Evolutionary conservation across 2,797 vertebrate genomes (phyloP), one percentile per base, ranked within the genome.

Genomic region (Acomys russatus): DNA sequence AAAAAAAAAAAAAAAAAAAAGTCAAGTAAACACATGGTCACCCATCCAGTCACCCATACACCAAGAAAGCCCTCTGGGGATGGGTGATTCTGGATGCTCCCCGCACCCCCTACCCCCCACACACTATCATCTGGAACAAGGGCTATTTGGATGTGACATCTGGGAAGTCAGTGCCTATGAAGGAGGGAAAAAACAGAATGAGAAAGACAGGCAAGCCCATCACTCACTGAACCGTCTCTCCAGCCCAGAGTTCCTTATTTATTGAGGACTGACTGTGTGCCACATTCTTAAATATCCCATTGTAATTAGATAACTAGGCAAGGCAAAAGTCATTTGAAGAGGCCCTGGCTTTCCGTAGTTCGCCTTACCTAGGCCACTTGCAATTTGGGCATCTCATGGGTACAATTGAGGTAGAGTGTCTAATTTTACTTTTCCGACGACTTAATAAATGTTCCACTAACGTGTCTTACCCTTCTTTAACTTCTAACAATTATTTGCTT

Each of bases 41-140:
- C 90, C 73, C 97, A 97, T 97, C 97, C 96, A 93, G 96, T 97
- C 97, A 97, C 64, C 95, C 96, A 96, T 92, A 92, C 38, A 77
- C 28, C 74, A 91, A 97, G 88, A 96, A 92, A 94, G 71, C 4
- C 68, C 88, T 95, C 95, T 82, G 89, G 51, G 92, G 80, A 82
- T 92, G 88, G 92, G 59, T 88, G 66, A 94, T 85, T 89, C 77
- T 35, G n/a, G 33, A 9, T 88, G 38, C 66, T 35, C 54, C 74
- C 56, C 44, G 44, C 44, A 44, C 44, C 56, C 12, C 56, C 12
- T 10, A 56, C 56, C 12, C 54, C 12, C 56, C 56, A 59, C 56
- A 59, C 15, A 49, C 23, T 88, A 78, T 82, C 95, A 95, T 96
- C 93, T 96, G 97, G 94, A 17, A 97, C 94, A 77, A 92, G 66